phyloP scores from a whole-genome alignment of 2,797 vertebrate species.

The Tarsius wallacei region DNA sequence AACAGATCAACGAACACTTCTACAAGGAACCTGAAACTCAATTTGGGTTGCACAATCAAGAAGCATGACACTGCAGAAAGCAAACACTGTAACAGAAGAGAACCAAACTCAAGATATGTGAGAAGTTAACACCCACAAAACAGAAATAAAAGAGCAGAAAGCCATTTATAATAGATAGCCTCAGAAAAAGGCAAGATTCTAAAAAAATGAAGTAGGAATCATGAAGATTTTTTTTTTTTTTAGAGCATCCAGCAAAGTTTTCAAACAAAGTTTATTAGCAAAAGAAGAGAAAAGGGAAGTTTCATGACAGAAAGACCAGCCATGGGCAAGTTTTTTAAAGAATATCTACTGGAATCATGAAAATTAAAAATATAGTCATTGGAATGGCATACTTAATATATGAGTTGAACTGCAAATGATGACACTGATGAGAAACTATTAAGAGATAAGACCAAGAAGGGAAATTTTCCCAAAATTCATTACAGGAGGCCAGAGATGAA shows the following conservation, averaged over 20 bases:
- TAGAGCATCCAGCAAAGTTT: too few species aligned
- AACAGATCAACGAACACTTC: constrained; percentile 16
- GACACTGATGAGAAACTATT: neutral
- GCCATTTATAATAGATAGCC: neutral
- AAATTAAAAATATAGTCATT: neutral
- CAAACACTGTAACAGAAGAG: neutral
- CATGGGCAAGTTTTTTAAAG: too few species aligned
- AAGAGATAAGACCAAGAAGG: neutral
- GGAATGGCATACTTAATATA: neutral
- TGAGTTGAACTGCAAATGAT: neutral
- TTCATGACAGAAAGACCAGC: too few species aligned
- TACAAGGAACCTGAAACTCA: neutral
- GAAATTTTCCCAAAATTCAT: neutral
- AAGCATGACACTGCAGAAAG: neutral
- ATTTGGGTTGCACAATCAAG: neutral
- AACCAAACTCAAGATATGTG: neutral
- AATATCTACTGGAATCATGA: neutral
- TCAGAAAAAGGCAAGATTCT: neutral
- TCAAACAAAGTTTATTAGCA: too few species aligned
- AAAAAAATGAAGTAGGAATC: neutral
- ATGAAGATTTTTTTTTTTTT: neutral
- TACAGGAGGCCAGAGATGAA: neutral
- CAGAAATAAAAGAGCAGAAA: neutral
- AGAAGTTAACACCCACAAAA: neutral
- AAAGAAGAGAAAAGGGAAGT: too few species aligned